These are phyloP conservation scores for Pseudococcus viburni DNA, from an alignment of 2,888 invertebrate species.

Conservation along the genomic window DNA sequence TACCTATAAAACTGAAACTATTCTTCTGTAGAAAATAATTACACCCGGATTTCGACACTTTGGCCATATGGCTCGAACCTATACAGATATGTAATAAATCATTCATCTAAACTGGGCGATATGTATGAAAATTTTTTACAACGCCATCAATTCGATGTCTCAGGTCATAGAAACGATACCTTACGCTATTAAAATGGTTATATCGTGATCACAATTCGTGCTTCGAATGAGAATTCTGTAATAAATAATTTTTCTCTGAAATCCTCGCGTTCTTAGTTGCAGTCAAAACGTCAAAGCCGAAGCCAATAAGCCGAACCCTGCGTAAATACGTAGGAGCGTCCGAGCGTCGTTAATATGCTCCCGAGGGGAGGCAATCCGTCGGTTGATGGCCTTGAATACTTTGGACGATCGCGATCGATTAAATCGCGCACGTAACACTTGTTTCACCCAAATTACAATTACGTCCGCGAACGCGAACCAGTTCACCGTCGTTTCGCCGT, in stretches of 20 bases:
- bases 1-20: too few relatives aligned
- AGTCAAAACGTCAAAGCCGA: background rate
- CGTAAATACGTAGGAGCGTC: background rate
- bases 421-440: background rate
- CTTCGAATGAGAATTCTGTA: background rate
- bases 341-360: background rate
- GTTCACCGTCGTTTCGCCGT: background rate
- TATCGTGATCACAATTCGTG: constrained; percentile 26
- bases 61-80: background rate
- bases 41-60: background rate
- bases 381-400: constrained; percentile 29
- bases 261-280: background rate
- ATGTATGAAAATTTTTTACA: background rate
- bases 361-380: constrained; percentile 18
- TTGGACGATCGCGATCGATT: background rate
- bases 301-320: background rate
- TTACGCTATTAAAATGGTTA: background rate
- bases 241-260: background rate
- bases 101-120: background rate
- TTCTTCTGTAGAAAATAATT: background rate
- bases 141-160: background rate
- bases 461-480: constrained; percentile 21
- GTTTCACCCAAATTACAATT: background rate
- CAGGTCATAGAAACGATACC: constrained; percentile 1
- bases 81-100: background rate